A percentile compares a stretch with the other conserved stretches of the same genome.
phyloP scores from a whole-genome alignment of 2,113 vertebrate species.

The Percopsis transmontana region DNA sequence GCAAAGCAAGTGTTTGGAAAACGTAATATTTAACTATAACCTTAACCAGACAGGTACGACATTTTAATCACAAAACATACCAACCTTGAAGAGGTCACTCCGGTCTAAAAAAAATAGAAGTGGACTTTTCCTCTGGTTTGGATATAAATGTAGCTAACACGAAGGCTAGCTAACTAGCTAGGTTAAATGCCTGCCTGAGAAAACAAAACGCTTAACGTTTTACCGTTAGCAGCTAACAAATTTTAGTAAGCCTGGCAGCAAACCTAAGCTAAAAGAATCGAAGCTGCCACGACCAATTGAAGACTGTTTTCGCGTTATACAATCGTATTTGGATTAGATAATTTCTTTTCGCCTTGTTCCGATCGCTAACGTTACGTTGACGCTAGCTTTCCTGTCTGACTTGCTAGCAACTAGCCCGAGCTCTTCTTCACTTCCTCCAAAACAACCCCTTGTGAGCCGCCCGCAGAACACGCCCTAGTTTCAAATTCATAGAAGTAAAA shows the following conservation, averaged over 20 bases:
- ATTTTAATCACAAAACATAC: slow-evolving; percentile 15
- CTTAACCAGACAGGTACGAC: not conserved
- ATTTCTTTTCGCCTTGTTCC: slow-evolving; percentile 14
- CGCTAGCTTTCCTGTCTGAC: slow-evolving; percentile 58
- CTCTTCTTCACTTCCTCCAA: slow-evolving; percentile 71
- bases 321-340: slow-evolving; percentile 3
- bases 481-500: not conserved
- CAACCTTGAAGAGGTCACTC: slow-evolving; percentile 55
- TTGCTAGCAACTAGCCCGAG: slow-evolving; percentile 53
- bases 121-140: slow-evolving; percentile 52
- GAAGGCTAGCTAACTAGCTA: slow-evolving; percentile 46
- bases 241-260: slow-evolving; percentile 5
- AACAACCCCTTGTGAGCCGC: slow-evolving; percentile 62
- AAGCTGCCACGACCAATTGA: slow-evolving; percentile 13
- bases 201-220: slow-evolving; percentile 42
- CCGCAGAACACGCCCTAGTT: slow-evolving; percentile 52
- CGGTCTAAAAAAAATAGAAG: slow-evolving; percentile 34
- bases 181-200: slow-evolving; percentile 48
- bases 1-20: not conserved
- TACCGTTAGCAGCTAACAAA: slow-evolving; percentile 24
- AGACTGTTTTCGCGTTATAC: slow-evolving; percentile 10
- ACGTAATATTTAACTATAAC: not conserved
- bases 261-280: slow-evolving; percentile 15
- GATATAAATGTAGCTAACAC: slow-evolving; percentile 52
- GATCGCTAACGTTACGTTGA: slow-evolving; percentile 32